Conservation (phyloP, 2,797 vertebrate species). For the Odontamblyopus rebecca region DNA sequence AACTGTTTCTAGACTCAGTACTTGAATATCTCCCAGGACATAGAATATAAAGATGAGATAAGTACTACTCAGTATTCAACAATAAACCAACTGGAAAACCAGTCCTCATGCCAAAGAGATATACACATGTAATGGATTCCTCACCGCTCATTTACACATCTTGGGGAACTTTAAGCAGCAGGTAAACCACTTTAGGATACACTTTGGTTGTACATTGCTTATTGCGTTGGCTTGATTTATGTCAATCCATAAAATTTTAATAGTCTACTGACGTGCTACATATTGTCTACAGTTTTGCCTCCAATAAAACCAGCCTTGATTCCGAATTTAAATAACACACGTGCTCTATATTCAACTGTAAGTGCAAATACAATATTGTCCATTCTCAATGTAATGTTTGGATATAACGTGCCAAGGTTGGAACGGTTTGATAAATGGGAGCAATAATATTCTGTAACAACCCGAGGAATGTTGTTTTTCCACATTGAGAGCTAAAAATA, state of each 20-base stretch:
- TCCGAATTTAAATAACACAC: background rate
- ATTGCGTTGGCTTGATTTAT: background rate
- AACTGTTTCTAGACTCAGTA: too few relatives aligned
- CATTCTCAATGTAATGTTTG: background rate
- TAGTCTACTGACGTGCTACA: background rate
- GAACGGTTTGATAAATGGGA: slow-evolving; percentile 1
- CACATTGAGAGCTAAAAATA: slow-evolving; percentile 12
- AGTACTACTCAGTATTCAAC: background rate
- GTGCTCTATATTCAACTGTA: background rate
- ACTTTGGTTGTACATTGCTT: background rate
- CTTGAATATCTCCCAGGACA: too few relatives aligned
- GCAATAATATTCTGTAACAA: slow-evolving; percentile 7
- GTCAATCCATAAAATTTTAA: background rate
- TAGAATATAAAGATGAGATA: too few relatives aligned
- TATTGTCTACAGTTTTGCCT: background rate
- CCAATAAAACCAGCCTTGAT: background rate
- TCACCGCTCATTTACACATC: background rate
- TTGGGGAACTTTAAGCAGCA: background rate
- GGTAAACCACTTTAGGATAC: background rate
- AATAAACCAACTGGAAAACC: background rate
- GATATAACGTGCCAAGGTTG: background rate
- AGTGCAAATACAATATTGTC: background rate
- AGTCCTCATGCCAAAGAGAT: background rate
- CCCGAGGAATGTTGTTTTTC: slow-evolving; percentile 4
- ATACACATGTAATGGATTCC: background rate